These are phyloP conservation scores for Cataglyphis albicans DNA, from an alignment of 2,888 invertebrate species.

Conservation along the genomic window DNA sequence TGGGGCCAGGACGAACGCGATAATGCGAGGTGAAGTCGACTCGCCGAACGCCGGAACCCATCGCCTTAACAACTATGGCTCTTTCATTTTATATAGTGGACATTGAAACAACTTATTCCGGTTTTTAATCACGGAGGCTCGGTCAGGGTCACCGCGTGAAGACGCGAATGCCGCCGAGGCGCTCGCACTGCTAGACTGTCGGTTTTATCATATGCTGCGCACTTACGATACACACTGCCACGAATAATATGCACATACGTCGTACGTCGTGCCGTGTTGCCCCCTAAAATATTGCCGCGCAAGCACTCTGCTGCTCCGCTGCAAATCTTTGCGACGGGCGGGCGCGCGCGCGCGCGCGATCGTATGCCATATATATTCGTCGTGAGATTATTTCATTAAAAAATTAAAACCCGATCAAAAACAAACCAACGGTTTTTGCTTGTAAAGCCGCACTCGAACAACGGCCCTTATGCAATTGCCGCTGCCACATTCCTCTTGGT, in stretches of 20 bases:
- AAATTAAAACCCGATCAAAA: constrained; percentile 86
- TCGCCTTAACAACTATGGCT: constrained; percentile 85
- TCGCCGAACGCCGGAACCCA: constrained; percentile 75
- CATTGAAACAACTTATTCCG: constrained; percentile 86
- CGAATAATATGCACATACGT: constrained; percentile 81
- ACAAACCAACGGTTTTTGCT: constrained; percentile 83
- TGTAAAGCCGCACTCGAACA: constrained; percentile 82
- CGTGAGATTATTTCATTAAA: constrained; percentile 86
- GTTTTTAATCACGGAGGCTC: constrained; percentile 86
- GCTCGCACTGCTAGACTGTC: constrained; percentile 86
- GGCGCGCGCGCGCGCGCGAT: constrained; percentile 57
- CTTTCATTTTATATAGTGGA: constrained; percentile 85
- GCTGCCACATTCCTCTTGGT: constrained; percentile 71
- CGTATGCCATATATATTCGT: constrained; percentile 79
- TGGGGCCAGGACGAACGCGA: constrained; percentile 44
- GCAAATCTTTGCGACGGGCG: constrained; percentile 14
- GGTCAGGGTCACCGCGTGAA: constrained; percentile 83
- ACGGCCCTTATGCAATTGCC: constrained; percentile 75
- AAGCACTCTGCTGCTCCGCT: constrained; percentile 11
- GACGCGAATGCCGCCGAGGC: constrained; percentile 84
- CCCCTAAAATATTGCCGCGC: constrained; percentile 30
- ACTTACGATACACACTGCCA: constrained; percentile 84
- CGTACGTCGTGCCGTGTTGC: constrained; percentile 61
- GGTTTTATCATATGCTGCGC: constrained; percentile 86
- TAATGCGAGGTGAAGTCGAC: constrained; percentile 39